Base-by-base conservation (phyloP, 2,888 invertebrate genomes). In the Lasioglossum marginatum region DNA sequence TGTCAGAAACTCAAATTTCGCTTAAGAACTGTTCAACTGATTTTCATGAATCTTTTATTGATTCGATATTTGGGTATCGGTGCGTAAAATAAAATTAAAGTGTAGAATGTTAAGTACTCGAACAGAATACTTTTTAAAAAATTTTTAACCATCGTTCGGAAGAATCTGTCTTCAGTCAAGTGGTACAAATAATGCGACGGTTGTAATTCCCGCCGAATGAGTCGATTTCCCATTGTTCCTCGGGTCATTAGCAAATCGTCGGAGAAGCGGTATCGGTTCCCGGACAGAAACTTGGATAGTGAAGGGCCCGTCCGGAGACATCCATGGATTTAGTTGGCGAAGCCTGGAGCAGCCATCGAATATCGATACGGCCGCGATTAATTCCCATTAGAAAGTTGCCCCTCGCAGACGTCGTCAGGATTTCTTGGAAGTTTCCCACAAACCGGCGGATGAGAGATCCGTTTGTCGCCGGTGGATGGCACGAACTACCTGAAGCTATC, bases 291-390 rank as follows among this genome's bases (percentile, higher is more conserved):
- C 43, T 63, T 31, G 60, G 45, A 40, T 23, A 12, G 31, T 6
- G 31, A 31, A 31, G 63, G 31, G 63, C 31, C 31, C 27, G 43
- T 27, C 31, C 31, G 63, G 45, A 76, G 63, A 31, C 63, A 23
- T 27, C 57, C 57, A 14, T 14, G 63, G 63, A 31, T 60, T 63
- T 63, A 63, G 31, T 63, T 66, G 60, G 43, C 37, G 48, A 76
- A 43, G 71, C 16, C 45, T 72, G 31, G 14, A 45, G n/a, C 8
- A 57, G 19, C 66, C 66, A 82, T 85, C 83, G 82, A 79, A 76
- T 79, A 85, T 79, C 85, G 83, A 85, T 85, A 79, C 72, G 3
- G 16, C 40, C 8, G 16, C 72, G 57, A 85, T 79, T 85, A 85
- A 79, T 82, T 79, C 57, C 68, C 66, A 79, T 73, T 82, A 82